phyloP scores from a whole-genome alignment of 2,888 invertebrate species.

The Belgica antarctica region DNA sequence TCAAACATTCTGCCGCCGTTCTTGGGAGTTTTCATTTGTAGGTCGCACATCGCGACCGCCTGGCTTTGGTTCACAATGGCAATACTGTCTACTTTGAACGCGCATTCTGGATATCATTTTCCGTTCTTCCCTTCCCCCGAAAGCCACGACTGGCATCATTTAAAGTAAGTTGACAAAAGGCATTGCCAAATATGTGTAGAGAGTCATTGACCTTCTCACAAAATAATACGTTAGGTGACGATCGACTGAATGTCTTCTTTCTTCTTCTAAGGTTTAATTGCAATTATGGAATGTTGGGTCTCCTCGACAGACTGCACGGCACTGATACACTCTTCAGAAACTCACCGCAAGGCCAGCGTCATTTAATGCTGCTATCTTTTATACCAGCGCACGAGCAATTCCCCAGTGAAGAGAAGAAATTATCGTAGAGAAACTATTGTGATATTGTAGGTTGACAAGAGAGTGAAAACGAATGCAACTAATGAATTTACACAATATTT shows the following conservation, averaged over 20 bases:
- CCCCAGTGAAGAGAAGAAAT: conserved; percentile 59
- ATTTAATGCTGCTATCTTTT: conserved; percentile 69
- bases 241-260: conserved; percentile 45
- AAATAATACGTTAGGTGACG: too few species aligned
- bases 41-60: conserved; percentile 70
- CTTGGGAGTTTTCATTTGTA: conserved; percentile 64
- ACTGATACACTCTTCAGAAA: conserved; percentile 75
- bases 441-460: conserved; percentile 7
- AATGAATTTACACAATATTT: conserved; percentile 8
- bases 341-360: conserved; percentile 68
- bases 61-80: conserved; percentile 79
- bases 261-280: conserved; percentile 69
- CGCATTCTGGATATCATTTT: conserved; percentile 82
- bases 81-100: conserved; percentile 73
- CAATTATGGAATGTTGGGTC: conserved; percentile 78
- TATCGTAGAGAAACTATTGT: neutral
- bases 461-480: conserved; percentile 1
- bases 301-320: conserved; percentile 78
- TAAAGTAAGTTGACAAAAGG: conserved; percentile 63
- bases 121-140: conserved; percentile 83
- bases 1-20: conserved; percentile 76
- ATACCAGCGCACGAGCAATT: conserved; percentile 66
- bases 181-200: neutral
- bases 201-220: neutral
- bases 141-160: conserved; percentile 83